Conservation (phyloP, 1,140 invertebrate species). For the Rhopalosiphum padi region DNA sequence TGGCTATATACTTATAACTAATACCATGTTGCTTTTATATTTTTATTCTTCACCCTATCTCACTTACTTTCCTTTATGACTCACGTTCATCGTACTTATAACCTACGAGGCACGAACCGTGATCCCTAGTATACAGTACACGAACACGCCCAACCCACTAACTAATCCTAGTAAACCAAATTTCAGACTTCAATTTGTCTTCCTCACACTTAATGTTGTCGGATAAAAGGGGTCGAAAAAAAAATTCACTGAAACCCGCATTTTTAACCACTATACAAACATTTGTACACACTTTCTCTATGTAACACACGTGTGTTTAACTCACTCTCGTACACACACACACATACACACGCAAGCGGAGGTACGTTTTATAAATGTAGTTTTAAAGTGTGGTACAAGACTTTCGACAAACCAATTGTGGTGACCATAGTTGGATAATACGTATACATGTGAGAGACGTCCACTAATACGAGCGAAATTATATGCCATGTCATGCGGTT, state of each 20-base stretch:
- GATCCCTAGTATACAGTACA: neutral
- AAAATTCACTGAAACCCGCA: neutral
- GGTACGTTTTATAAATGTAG: neutral
- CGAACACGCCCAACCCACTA: neutral
- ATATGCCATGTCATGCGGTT: conserved; percentile 18
- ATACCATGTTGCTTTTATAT: neutral
- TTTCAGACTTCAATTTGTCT: neutral
- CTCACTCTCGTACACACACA: neutral
- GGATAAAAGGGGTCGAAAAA: neutral
- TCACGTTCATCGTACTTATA: neutral
- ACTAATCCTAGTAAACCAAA: neutral
- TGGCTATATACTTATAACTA: no score
- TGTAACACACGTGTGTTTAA: neutral
- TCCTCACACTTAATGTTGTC: neutral
- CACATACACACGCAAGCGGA: neutral
- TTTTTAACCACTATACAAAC: neutral
- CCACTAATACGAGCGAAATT: neutral
- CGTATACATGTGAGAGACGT: neutral
- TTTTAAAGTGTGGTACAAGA: neutral
- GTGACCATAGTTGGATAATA: conserved; percentile 1
- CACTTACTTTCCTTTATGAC: neutral
- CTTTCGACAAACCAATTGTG: conserved; percentile 25
- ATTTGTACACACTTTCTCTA: conserved; percentile 8
- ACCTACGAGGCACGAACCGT: neutral
- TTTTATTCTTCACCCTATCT: neutral